Conservation (phyloP, 2,797 vertebrate species). For the Acipenser oxyrinchus region DNA sequence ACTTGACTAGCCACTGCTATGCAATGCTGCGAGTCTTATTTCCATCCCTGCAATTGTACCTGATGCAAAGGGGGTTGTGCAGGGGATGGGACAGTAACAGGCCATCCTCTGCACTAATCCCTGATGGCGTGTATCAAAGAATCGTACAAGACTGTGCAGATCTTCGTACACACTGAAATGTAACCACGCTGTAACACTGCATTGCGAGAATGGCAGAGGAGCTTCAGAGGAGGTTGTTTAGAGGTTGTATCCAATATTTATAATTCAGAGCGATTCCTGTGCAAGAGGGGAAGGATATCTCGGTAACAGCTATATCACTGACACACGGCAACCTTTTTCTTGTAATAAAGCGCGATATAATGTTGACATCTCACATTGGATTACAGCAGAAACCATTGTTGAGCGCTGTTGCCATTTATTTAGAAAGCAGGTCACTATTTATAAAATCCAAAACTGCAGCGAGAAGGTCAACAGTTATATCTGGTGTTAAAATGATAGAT, state of each 20-base stretch:
- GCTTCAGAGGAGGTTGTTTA: slow-evolving; percentile 60
- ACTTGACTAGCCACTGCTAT: too few relatives aligned
- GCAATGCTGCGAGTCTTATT: too few relatives aligned
- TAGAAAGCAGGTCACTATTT: slow-evolving; percentile 42
- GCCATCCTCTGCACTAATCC: too few relatives aligned
- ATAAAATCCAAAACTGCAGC: slow-evolving; percentile 37
- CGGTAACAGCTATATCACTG: slow-evolving; percentile 25
- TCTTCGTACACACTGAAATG: background rate
- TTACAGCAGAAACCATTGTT: slow-evolving; percentile 32
- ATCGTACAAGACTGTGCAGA: too few relatives aligned
- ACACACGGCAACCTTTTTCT: slow-evolving; percentile 4
- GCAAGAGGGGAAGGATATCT: slow-evolving; percentile 45
- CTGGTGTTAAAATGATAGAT: slow-evolving; percentile 56
- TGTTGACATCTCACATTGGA: slow-evolving; percentile 27
- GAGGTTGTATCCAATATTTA: slow-evolving; percentile 60
- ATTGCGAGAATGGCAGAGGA: slow-evolving; percentile 48
- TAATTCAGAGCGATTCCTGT: slow-evolving; percentile 43
- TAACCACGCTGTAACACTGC: background rate
- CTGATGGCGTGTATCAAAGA: too few relatives aligned
- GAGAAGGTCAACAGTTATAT: slow-evolving; percentile 36
- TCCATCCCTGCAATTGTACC: too few relatives aligned
- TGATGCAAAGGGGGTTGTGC: too few relatives aligned
- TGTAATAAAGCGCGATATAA: slow-evolving; percentile 6
- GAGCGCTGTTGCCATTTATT: slow-evolving; percentile 33
- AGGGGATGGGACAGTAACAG: too few relatives aligned